Evolutionary conservation across 2,797 vertebrate genomes (phyloP), one percentile per base, ranked within the genome.

Genomic region (Orientallactaga sibirica): DNA sequence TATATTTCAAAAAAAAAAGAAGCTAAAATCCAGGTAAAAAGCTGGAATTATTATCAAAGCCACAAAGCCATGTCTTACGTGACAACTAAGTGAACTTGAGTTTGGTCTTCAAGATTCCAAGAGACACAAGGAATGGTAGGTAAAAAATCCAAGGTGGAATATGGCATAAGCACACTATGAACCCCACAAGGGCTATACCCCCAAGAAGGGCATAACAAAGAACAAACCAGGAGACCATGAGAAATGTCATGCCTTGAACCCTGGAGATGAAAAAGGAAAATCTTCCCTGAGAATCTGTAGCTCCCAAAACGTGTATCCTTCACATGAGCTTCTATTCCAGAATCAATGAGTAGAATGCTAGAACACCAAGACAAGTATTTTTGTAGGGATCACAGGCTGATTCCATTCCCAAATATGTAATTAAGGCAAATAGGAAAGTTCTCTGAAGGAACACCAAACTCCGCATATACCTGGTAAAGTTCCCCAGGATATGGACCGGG

Each of bases 1-100:
- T 37, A 37, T 37, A 37, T 37, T 37, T 37, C 33, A 62, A 62
- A 33, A 79, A 4, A 62, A 83, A 81, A 75, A 16, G 22, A 94
- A 92, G 7, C n/a, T 61, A 93, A 90, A 91, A 66, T 37, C 18
- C 67, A 64, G 12, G 10, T n/a, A 75, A 89, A 81, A 91, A 24
- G 1, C n/a, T 29, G 33, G 68, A 86, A 86, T 82, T 25, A 90
- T 33, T 19, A 48, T 22, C 48, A 82, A 19, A 52, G 20, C 20
- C 29, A 55, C n/a, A 14, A 92, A 75, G 20, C 52, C 79, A 37
- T 16, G 37, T 90, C 41, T 73, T 27, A 27, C 25, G 29, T 58
- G 33, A 85, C 67, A 94, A 79, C 33, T 74, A 88, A 58, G 74
- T 29, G 71, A 76, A 66, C 64, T 74, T 83, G 16, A 67, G 73